Evolutionary conservation across 2,113 vertebrate species (phyloP), one percentile per base, ranked within the genome.

Genomic region (Talpa occidentalis): DNA sequence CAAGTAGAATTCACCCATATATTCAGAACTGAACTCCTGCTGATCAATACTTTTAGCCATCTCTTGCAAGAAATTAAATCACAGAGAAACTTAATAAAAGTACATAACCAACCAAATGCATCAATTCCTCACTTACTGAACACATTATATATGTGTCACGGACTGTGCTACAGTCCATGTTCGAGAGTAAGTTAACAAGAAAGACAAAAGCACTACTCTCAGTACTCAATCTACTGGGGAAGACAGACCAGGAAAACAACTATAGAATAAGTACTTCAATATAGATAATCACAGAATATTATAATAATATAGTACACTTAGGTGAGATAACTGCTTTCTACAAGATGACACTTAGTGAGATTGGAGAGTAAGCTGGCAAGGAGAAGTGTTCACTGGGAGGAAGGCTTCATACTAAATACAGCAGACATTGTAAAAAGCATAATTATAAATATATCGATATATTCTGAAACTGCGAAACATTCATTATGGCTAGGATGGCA

Each of bases 81-180:
- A 26, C 11, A 42, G 2, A 72, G 19, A 72, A 49, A 81, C 64
- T 91, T 49, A 66, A 6, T 92, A 35, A 89, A 88, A 78, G 77
- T 93, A 92, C 49, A 86, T 42, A 90, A 92, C 6, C 44, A 91
- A 93, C 32, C 14, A 74, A 93, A 81, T 52, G 37, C 49, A 89
- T 80, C 85, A 28, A 92, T 42, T 73, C n/a, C 78, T 82, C 37
- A 83, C 44, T 85, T 86, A 88, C n/a, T 76, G 26, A 74, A n/a
- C 32, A 90, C n/a, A 86, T 76, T 69, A 47, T 66, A 62, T 42
- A 30, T 86, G 76, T 74, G 16, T 10, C 40, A 62, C 24, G 21
- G 10, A 64, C 30, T 92, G 1, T 59, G 44, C 67, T 77, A 89
- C 35, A 90, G 30, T n/a, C n/a, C 22, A 17, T 74, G n/a, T n/a